Percentiles rank a stretch among this genome's conserved stretches.
Evolutionary conservation across 1,140 invertebrate species (phyloP).

Genomic region (Bombus superbus): DNA sequence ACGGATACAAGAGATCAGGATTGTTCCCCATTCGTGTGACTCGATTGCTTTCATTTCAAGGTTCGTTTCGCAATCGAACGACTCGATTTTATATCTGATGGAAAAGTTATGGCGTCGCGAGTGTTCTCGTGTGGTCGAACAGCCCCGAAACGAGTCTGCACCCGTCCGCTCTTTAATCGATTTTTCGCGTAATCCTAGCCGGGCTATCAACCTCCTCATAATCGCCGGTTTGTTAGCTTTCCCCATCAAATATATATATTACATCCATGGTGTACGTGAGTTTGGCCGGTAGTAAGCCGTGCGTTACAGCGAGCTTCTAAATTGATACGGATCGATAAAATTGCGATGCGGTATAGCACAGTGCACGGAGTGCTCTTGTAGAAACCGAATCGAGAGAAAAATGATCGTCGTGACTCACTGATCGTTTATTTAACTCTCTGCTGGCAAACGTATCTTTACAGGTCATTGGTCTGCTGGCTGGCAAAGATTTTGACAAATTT

Average conservation of each 20-base stretch:
- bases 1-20: slow-evolving; percentile 22
- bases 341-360: no score
- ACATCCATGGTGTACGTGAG: background rate
- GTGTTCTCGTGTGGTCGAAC: background rate
- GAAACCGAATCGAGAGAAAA: no score
- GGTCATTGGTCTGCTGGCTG: no score
- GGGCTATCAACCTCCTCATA: slow-evolving; percentile 49
- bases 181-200: slow-evolving; percentile 63
- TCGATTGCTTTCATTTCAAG: background rate
- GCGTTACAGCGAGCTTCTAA: background rate
- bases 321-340: background rate
- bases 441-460: no score
- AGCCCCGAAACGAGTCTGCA: background rate
- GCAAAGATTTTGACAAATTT: no score
- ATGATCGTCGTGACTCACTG: no score
- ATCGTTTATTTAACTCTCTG: no score
- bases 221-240: slow-evolving; percentile 26
- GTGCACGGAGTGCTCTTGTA: no score
- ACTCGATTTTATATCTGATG: background rate
- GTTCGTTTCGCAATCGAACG: slow-evolving; percentile 5
- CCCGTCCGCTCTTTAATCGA: slow-evolving; percentile 46
- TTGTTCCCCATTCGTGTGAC: slow-evolving; percentile 9
- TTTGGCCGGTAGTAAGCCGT: background rate
- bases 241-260: background rate
- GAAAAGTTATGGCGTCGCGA: background rate